Evolutionary conservation across 1,140 invertebrate species (phyloP).

Genomic region (Conus ventricosus): DNA sequence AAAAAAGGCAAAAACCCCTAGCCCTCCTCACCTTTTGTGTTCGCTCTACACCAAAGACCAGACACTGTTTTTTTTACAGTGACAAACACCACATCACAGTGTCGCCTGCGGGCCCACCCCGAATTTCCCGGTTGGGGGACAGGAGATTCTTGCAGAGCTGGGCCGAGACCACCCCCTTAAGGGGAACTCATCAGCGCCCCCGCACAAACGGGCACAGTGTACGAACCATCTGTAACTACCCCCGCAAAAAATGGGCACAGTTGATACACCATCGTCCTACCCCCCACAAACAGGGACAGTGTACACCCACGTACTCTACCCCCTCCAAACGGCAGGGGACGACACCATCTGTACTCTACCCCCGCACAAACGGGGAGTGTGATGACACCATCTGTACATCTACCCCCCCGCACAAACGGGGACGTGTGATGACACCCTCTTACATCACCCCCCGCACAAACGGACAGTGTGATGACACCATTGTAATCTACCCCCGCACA

Average conservation of each 20-base stretch:
- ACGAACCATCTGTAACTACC: constrained; percentile 56
- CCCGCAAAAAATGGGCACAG: constrained; percentile 73
- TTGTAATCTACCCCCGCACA: too few relatives aligned
- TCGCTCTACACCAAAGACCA: background rate
- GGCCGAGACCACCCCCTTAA: constrained; percentile 90
- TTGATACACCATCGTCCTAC: too few relatives aligned
- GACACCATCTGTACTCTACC: constrained; percentile 59
- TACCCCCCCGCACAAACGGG: too few relatives aligned
- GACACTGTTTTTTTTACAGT: too few relatives aligned
- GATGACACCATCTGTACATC: too few relatives aligned
- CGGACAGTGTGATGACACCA: too few relatives aligned
- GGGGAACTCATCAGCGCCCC: constrained; percentile 91
- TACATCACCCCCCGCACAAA: too few relatives aligned
- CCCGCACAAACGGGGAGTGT: constrained; percentile 72
- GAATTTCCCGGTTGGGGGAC: constrained; percentile 93
- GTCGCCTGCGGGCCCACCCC: constrained; percentile 77
- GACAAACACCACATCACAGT: too few relatives aligned
- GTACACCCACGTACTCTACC: constrained; percentile 53
- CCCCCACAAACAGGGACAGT: constrained; percentile 72
- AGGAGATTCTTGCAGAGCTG: constrained; percentile 86
- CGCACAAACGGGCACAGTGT: constrained; percentile 55
- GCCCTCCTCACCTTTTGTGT: too few relatives aligned
- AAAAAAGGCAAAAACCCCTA: too few relatives aligned
- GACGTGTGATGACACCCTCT: too few relatives aligned
- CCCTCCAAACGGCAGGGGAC: constrained; percentile 72